Evolutionary conservation across 2,797 vertebrate genomes (phyloP), one percentile per base, ranked within the genome.

Genomic region (Siniperca obscura): DNA sequence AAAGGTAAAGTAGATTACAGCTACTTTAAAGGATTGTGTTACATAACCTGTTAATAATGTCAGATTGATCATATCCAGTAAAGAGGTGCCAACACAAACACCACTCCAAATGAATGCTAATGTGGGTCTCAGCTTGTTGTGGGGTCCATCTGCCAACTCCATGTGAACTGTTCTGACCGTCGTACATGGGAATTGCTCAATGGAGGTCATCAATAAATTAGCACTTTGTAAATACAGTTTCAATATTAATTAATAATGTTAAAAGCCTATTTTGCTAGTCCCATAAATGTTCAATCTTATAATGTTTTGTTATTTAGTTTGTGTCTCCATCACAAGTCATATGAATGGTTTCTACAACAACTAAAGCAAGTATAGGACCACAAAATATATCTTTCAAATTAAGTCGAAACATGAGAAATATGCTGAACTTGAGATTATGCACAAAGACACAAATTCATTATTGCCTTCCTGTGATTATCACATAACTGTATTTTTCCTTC

Each of bases 401-500:
- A 46, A 40, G 52, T 40, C 27, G 64, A 42, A 42, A 59, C 78
- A 65, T 61, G 0, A n/a, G 19, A 68, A 56, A 72, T 69, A 48
- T 52, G 30, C 62, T 38, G 36, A 42, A 8, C 6, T 60, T 67
- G 34, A 57, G 17, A 52, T 57, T 52, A 36, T 46, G n/a, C 36
- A 74, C 79, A 85, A 74, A 75, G 71, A 62, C 56, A 60, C 46
- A 62, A 34, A 66, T 30, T 30, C 27, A 30, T 30, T 30, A 30
- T 30, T 30, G 27, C 27, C 27, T 30, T 30, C 27, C 27, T 30
- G 27, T 30, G 27, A 30, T 30, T 30, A 30, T 30, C 27, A 30
- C 27, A 30, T 30, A 30, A 30, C 27, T 30, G 27, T 30, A 30
- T 30, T 3, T 30, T 30, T 30, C 27, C 27, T 30, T 30, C 27